These are phyloP conservation scores for Notocelia uddmanniana DNA, from an alignment of 2,888 invertebrate genomes.

Conservation along the genomic window DNA sequence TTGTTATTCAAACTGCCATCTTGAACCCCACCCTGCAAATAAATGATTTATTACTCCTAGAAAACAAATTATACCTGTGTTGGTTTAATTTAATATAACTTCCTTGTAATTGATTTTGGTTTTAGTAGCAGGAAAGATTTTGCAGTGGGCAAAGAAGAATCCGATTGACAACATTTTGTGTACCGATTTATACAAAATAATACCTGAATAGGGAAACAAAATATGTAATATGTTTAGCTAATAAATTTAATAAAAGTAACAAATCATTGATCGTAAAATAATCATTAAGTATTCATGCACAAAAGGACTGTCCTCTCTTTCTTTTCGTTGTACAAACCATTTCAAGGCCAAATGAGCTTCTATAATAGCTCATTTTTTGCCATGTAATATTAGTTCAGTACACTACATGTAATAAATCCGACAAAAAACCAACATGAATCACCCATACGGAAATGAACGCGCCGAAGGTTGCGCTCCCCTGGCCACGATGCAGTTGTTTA, in stretches of 20 bases:
- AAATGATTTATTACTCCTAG: neutral
- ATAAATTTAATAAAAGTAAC: neutral
- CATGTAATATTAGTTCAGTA: conserved; percentile 32
- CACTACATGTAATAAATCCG: conserved; percentile 40
- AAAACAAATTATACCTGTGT: neutral
- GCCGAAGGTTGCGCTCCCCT: conserved; percentile 45
- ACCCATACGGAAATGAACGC: conserved; percentile 51
- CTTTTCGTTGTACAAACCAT: neutral
- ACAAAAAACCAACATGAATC: conserved; percentile 55
- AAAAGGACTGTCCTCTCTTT: conserved; percentile 3
- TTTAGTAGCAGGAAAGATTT: neutral
- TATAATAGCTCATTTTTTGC: conserved; percentile 30
- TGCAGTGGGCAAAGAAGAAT: neutral
- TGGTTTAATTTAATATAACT: conserved; percentile 11
- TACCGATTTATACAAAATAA: neutral
- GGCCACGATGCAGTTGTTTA: conserved; percentile 59
- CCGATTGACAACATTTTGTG: neutral
- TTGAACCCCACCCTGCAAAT: conserved; percentile 26
- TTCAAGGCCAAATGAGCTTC: conserved; percentile 18
- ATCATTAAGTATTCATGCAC: neutral
- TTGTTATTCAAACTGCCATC: conserved; percentile 30
- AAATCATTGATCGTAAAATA: neutral
- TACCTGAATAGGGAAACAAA: neutral
- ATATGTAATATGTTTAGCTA: neutral
- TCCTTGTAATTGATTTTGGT: neutral